Percentiles rank a stretch among this genome's conserved stretches.
These are phyloP conservation scores for Ichneumoninae sp. DNA, from an alignment of 2,888 invertebrate genomes.

Conservation along the genomic window DNA sequence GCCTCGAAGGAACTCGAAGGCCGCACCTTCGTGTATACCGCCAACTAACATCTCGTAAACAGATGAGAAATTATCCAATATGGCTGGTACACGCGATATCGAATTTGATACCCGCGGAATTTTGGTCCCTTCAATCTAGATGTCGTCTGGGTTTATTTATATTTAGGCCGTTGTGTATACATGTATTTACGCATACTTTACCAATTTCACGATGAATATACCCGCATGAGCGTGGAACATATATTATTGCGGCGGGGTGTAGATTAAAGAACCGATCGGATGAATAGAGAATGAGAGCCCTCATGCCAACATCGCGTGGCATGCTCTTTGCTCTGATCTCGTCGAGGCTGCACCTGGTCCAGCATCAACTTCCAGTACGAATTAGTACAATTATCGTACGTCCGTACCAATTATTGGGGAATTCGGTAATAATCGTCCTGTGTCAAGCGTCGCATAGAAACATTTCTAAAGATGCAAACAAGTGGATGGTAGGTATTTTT, in stretches of 20 bases:
- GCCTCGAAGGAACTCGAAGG: slow-evolving; percentile 48
- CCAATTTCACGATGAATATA: slow-evolving; percentile 57
- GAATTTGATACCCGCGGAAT: slow-evolving; percentile 57
- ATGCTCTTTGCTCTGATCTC: slow-evolving; percentile 3
- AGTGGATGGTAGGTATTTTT: background rate
- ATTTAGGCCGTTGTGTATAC: slow-evolving; percentile 6
- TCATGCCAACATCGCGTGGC: slow-evolving; percentile 51
- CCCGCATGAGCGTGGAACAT: slow-evolving; percentile 51
- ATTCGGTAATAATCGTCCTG: background rate
- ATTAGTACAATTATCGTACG: background rate
- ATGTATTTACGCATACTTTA: slow-evolving; percentile 28
- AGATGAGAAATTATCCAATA: slow-evolving; percentile 15
- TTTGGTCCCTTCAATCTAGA: slow-evolving; percentile 49
- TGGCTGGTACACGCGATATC: background rate
- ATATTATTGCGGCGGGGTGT: slow-evolving; percentile 35
- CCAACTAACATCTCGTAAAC: slow-evolving; percentile 13
- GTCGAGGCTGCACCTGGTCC: slow-evolving; percentile 56
- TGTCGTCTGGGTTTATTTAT: slow-evolving; percentile 10
- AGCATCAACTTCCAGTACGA: background rate
- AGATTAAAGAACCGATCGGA: slow-evolving; percentile 49
- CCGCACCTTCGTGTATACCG: slow-evolving; percentile 10
- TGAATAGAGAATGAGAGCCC: slow-evolving; percentile 54
- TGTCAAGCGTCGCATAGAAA: background rate
- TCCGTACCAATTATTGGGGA: background rate
- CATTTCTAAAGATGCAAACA: background rate